Base-by-base conservation (phyloP, 2,797 vertebrate genomes). In the Oophaga sylvatica region DNA sequence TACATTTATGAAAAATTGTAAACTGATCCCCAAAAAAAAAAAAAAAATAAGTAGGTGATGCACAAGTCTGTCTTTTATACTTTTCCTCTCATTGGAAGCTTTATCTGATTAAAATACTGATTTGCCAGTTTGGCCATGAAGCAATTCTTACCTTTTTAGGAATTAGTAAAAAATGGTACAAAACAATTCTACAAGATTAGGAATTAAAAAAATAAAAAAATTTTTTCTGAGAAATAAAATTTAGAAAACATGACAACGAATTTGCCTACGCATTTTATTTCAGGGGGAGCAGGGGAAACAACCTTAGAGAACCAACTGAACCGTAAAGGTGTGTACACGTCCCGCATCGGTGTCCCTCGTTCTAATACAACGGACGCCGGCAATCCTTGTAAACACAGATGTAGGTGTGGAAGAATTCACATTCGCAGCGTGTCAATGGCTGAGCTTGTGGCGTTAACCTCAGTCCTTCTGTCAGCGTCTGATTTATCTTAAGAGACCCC, bases 401-500 rank as follows among this genome's bases (percentile, higher is more conserved):
- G 53, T 73, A 84, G 56, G 56, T 73, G 81, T 56, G 26, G 81
- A 83, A 71, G 45, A 83, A 83, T 71, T 70, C 53, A n/a, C 53
- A 35, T 56, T 57, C 48, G 60, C 31, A 41, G n/a, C 17, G 16
- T 70, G 62, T 62, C 56, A 45, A 59, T 75, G 29, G 57, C 67
- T 62, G 13, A 75, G 68, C 56, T 60, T 60, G 56, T 75, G 82
- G 68, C 82, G 75, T 75, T 60, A 73, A 62, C n/a, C 26, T n/a
- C 68, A 59, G 82, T 35, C 20, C 57, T 73, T 84, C 29, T 60
- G 56, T 84, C 82, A 73, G 68, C 56, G n/a, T n/a, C 45, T 56
- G n/a, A 84, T 83, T 67, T 83, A 68, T 68, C 78, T 75, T 41
- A 19, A 41, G 29, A 63, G 85, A 83, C 65, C 81, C n/a, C 48